Evolutionary conservation across 2,888 invertebrate genomes (phyloP).

Genomic region (Philaethria dido): DNA sequence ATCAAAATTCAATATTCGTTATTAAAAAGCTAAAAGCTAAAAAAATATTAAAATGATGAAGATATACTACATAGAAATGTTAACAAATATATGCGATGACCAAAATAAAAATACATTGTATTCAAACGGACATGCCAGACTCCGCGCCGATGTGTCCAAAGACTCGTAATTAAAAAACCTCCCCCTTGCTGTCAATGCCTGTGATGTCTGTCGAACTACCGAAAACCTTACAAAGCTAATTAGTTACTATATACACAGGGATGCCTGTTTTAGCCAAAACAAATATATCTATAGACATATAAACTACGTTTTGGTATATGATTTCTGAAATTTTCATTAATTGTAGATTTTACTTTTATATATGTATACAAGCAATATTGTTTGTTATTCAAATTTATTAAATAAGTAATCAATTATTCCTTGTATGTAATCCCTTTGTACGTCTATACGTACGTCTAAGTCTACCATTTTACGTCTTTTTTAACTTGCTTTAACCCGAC

Average conservation of each 20-base stretch:
- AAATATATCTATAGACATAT: background rate
- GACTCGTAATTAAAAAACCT: constrained; percentile 47
- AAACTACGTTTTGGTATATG: too few species aligned
- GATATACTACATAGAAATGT: background rate
- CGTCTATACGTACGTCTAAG: too few species aligned
- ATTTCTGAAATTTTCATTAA: too few species aligned
- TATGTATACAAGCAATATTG: too few species aligned
- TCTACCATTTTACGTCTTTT: background rate
- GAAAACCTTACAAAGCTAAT: constrained; percentile 46
- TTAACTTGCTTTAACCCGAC: too few species aligned
- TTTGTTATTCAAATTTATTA: too few species aligned
- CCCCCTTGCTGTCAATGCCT: constrained; percentile 45
- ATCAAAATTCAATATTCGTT: background rate
- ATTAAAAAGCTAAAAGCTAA: background rate
- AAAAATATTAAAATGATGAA: background rate
- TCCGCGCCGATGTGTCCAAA: constrained; percentile 33
- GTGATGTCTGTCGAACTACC: constrained; percentile 45
- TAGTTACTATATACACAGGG: constrained; percentile 26
- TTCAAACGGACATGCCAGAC: constrained; percentile 26
- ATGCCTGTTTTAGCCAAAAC: constrained; percentile 23
- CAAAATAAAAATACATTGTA: constrained; percentile 28
- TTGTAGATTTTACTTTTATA: too few species aligned
- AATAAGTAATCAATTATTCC: too few species aligned
- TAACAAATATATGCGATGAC: background rate
- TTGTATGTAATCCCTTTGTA: too few species aligned